Base-by-base conservation (phyloP, 2,797 vertebrate species). In the Silurus aristotelis region DNA sequence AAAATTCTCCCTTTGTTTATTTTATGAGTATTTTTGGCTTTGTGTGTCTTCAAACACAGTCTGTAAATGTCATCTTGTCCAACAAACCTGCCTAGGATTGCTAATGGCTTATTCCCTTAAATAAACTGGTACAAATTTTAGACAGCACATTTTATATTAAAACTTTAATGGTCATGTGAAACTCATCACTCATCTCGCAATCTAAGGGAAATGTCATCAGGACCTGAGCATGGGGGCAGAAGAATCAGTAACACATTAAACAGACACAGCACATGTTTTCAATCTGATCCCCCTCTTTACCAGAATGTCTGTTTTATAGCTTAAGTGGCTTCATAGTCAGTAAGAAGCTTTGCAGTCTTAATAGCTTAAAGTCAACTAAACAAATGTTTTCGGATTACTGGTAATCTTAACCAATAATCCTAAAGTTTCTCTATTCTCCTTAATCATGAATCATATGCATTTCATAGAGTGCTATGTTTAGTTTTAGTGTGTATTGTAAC, bases 1-100 rank as follows among this genome's bases (percentile, higher is more conserved):
- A 66, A 85, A 78, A 71, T 72, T 81, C 27, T 77, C 46, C 55
- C 55, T 22, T 76, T 87, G 27, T 87, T 82, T 87, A 80, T 87
- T 87, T 87, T 84, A 73, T 38, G 81, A 83, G 68, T 58, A 38
- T 46, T 67, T 73, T 48, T 80, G 56, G 68, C 77, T 82, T 80
- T 80, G 68, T 17, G 48, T 72, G 64, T 52, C 82, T 56, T 38
- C 72, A 83, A 56, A 63, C 58, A 87, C 48, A n/a, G 68, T 14
- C 73, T 63, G 66, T 61, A 72, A 61, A 58, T 67, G 86, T 81
- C 83, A 76, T 52, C 52, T 15, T 72, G 64, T 86, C 58, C 71
- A 83, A 25, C 72, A 22, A 84, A 79, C 75, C 12, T 27, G 76
- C 20, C 20, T 22, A 58, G 20, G 68, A n/a, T 27, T 38, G 79